These are phyloP conservation scores for Nanorana parkeri DNA, from an alignment of 2,113 vertebrate genomes.

Conservation along the genomic window DNA sequence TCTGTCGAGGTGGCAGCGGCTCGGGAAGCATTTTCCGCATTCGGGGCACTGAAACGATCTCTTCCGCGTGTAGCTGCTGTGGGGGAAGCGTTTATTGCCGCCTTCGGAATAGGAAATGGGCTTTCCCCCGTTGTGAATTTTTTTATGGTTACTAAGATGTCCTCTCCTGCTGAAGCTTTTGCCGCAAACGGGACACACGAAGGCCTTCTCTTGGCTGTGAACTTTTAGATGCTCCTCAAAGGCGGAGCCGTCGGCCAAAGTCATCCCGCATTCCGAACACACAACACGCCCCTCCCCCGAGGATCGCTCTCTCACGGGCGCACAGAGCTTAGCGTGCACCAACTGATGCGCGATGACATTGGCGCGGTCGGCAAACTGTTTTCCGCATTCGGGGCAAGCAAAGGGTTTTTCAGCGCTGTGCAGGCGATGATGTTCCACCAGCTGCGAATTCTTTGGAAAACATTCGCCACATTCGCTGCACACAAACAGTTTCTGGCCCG, in stretches of 20 bases:
- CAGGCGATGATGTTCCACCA: constrained; percentile 5
- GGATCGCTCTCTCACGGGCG: constrained; percentile 51
- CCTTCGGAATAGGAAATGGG: constrained; percentile 63
- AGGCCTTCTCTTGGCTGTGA: constrained; percentile 67
- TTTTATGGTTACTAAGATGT: constrained; percentile 61
- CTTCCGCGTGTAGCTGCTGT: constrained; percentile 61
- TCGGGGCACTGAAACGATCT: constrained; percentile 60
- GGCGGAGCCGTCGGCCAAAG: neutral
- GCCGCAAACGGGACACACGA: constrained; percentile 64
- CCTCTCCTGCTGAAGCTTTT: constrained; percentile 64
- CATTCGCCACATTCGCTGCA: constrained; percentile 32
- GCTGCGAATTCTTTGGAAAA: neutral
- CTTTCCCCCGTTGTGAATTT: constrained; percentile 63
- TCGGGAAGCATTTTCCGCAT: constrained; percentile 54
- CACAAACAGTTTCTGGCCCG: neutral
- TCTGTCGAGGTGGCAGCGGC: constrained; percentile 8
- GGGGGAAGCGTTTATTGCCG: constrained; percentile 56
- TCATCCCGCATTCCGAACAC: constrained; percentile 68
- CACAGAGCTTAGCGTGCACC: neutral
- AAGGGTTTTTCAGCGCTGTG: constrained; percentile 59
- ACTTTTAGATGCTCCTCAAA: constrained; percentile 54
- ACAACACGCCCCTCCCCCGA: constrained; percentile 63
- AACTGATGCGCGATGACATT: constrained; percentile 63
- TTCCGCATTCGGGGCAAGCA: constrained; percentile 52
- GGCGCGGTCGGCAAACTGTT: constrained; percentile 59